phyloP scores from a whole-genome alignment of 2,113 vertebrate species.

The Proteles cristata region DNA sequence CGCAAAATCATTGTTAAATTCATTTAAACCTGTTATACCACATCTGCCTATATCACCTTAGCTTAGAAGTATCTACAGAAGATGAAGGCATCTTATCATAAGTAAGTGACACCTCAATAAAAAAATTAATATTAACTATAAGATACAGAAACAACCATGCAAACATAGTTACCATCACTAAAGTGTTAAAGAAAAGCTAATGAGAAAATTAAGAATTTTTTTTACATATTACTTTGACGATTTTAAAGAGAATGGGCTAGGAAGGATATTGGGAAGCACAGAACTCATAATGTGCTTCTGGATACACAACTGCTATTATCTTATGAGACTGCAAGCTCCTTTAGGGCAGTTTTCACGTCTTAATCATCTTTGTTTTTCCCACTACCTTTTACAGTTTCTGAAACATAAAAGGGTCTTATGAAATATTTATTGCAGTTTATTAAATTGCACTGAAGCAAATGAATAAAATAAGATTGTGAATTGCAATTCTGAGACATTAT shows the following conservation, averaged over 20 bases:
- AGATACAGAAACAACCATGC: neutral
- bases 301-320: neutral
- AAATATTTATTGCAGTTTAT: slow-evolving; percentile 56
- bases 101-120: neutral
- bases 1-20: neutral
- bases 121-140: neutral
- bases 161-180: neutral
- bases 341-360: neutral
- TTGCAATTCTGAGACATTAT: neutral
- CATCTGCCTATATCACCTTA: rapidly evolving
- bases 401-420: neutral
- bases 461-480: neutral
- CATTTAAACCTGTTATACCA: neutral
- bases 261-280: rapidly evolving
- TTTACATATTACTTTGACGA: neutral
- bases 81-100: neutral
- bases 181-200: neutral
- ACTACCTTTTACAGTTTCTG: slow-evolving; percentile 19
- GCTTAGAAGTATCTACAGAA: neutral
- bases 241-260: neutral
- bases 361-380: neutral
- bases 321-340: slow-evolving; percentile 1
- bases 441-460: slow-evolving; percentile 38
- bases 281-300: neutral
- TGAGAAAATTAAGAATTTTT: neutral